Evolutionary conservation across 2,888 invertebrate species (phyloP), one percentile per base, ranked within the genome.

Genomic region (Ectemnius cavifrons): DNA sequence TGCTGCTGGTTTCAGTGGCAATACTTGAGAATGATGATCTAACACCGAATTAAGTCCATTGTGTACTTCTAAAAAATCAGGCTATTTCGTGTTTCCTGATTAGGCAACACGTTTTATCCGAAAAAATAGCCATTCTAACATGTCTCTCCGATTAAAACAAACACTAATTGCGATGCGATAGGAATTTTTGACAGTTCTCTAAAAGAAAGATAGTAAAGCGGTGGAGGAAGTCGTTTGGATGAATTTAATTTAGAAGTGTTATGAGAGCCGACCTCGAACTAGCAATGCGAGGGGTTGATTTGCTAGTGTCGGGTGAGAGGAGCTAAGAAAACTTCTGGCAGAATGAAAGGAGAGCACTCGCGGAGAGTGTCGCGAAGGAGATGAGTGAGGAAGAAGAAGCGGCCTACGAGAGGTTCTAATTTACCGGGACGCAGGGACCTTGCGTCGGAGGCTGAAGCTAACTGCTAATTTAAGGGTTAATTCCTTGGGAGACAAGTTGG

Each of bases 391-490:
- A 69, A 63, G 76, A 69, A 63, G 76, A 82, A 71, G 71, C 75
- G 77, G 82, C 85, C 80, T 85, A 86, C 81, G 86, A 86, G 86
- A 83, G 87, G 85, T 86, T 89, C 87, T 89, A 91, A 91, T 90
- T 91, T 90, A 89, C 85, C 85, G 86, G 88, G 88, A 87, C 85
- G 88, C 86, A 84, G 85, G 87, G 90, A 90, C 89, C 89, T 90
- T 89, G 87, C 89, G 85, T 86, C 88, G 86, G 87, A 89, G 86
- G 83, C 87, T 84, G 87, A 86, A 88, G 90, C 89, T 90, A 90
- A 89, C 91, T 89, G 90, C 90, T 91, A 91, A 91, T 91, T 91
- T 91, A 91, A 90, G 91, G 91, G 91, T 91, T 91, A 91, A 91
- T 91, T 91, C 91, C 91, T 91, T 91, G 86, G 90, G 89, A 90